phyloP scores from a whole-genome alignment of 2,113 vertebrate genomes.

The Pluvialis apricaria region DNA sequence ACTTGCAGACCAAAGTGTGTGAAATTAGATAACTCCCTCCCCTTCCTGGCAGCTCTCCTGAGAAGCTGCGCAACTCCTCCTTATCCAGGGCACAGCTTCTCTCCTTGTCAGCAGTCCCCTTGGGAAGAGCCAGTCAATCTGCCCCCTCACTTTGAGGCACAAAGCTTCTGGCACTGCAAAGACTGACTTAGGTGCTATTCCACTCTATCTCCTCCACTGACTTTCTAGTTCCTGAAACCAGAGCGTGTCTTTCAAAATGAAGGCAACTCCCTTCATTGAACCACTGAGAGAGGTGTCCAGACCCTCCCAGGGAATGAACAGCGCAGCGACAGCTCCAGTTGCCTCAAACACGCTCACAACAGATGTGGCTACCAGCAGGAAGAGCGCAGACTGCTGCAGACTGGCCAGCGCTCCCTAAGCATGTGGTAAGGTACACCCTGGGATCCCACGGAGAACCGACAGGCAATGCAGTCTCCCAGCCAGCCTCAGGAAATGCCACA shows the following conservation, averaged over 20 bases:
- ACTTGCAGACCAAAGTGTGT: not conserved
- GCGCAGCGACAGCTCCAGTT: not conserved
- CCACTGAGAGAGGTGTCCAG: not conserved
- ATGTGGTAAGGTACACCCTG: not conserved
- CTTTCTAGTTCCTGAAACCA: not conserved
- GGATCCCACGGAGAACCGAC: not conserved
- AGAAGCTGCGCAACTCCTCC: not conserved
- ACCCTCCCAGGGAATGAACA: not conserved
- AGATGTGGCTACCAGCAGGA: not conserved
- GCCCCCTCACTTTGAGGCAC: not conserved
- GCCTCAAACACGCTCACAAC: not conserved
- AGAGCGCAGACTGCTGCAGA: not conserved
- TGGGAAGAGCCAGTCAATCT: not conserved
- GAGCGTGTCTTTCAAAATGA: not conserved
- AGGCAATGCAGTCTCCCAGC: not conserved
- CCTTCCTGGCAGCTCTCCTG: not conserved
- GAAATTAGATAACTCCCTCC: not conserved
- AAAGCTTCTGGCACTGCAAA: not conserved
- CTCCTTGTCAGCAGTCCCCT: not conserved
- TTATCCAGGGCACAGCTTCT: not conserved
- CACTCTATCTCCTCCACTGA: not conserved
- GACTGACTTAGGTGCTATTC: not conserved
- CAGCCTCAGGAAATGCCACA: not conserved
- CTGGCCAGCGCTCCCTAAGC: accelerated
- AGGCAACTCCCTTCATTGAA: not conserved